Percentiles rank a stretch among this genome's conserved stretches.
Conservation (phyloP, 2,888 invertebrate genomes). For the Drosophila melanosoma region DNA sequence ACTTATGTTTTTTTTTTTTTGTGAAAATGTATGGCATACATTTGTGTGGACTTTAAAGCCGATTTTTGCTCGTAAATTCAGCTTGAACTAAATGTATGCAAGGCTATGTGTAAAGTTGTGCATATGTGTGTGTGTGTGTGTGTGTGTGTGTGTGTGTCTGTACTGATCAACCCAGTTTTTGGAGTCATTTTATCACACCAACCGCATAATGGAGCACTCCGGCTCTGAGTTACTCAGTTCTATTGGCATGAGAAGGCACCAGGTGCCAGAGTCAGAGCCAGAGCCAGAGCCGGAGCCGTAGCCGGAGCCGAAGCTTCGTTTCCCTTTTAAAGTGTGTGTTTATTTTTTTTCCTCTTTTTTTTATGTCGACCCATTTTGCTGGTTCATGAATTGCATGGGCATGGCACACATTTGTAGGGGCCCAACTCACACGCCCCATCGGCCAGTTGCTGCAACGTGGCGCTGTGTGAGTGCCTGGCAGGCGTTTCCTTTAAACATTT, state of each 20-base stretch:
- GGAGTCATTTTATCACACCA: conserved; percentile 73
- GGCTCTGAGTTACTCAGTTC: conserved; percentile 37
- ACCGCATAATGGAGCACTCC: conserved; percentile 67
- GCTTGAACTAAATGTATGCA: background rate
- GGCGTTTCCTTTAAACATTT: conserved; percentile 79
- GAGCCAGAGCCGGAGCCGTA: conserved; percentile 16
- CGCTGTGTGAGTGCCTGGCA: conserved; percentile 25
- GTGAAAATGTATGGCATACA: conserved; percentile 49
- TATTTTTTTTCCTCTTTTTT: background rate
- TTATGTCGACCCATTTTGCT: conserved; percentile 74
- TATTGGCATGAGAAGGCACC: conserved; percentile 58
- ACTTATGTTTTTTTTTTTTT: conserved; percentile 48
- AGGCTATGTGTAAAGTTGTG: background rate
- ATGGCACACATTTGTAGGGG: conserved; percentile 38
- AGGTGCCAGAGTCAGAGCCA: conserved; percentile 3
- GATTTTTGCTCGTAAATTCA: background rate
- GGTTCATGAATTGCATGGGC: conserved; percentile 77
- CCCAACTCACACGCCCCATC: background rate
- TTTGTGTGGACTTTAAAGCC: conserved; percentile 37
- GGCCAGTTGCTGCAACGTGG: conserved; percentile 11
- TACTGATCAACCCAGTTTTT: conserved; percentile 70
- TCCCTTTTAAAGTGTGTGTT: conserved; percentile 69
- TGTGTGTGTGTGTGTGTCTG: conserved; percentile 17
- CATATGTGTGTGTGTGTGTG: background rate
- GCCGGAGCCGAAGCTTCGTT: conserved; percentile 54